Percentiles rank a stretch among this genome's conserved stretches.
phyloP scores from a whole-genome alignment of 2,113 vertebrate species.

The Mungos mungo region DNA sequence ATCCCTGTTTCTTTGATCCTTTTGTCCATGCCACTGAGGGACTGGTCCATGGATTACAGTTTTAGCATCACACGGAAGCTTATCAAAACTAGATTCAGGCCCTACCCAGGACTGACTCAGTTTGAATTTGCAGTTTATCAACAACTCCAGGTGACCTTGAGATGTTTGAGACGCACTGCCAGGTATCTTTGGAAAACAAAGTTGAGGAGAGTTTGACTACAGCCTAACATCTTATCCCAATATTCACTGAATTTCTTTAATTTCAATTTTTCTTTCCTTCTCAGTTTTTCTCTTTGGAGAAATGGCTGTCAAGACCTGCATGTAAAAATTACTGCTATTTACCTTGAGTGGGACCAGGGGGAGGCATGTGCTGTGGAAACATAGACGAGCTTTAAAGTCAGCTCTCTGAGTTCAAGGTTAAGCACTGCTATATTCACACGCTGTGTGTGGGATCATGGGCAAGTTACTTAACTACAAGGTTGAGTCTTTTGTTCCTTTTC shows the following conservation, averaged over 20 bases:
- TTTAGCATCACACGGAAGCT: neutral
- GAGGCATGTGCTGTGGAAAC: neutral
- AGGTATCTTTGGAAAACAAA: neutral
- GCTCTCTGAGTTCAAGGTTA: neutral
- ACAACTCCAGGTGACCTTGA: neutral
- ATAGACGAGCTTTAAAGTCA: neutral
- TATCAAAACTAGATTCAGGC: neutral
- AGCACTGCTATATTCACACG: neutral
- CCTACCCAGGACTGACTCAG: neutral
- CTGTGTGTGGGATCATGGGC: neutral
- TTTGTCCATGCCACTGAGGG: neutral
- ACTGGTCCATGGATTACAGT: neutral
- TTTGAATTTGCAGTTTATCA: neutral
- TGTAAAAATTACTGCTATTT: neutral
- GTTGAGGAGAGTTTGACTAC: neutral
- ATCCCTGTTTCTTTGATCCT: neutral
- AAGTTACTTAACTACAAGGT: neutral
- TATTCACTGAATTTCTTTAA: neutral
- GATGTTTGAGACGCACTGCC: neutral
- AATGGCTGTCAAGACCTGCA: neutral
- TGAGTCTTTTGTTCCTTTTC: neutral
- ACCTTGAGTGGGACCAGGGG: neutral
- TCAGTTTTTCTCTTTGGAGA: neutral
- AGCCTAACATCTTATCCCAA: neutral
- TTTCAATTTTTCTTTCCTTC: neutral